These are phyloP conservation scores for Ceratoteleas bidentatus DNA, from an alignment of 1,140 invertebrate species.

Conservation along the genomic window DNA sequence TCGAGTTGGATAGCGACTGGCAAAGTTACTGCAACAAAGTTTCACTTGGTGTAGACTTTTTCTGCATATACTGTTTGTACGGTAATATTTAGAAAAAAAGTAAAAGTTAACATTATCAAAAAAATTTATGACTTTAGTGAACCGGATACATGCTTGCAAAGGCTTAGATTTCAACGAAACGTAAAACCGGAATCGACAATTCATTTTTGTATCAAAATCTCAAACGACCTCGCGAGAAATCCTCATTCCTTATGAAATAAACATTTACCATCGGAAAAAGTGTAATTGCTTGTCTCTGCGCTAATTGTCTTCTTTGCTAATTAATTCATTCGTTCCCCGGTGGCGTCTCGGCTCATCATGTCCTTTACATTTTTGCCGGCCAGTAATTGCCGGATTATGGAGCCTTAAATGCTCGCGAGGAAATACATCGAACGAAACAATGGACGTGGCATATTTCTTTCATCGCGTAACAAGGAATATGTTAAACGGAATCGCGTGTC, in stretches of 20 bases:
- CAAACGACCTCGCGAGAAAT: too few species aligned
- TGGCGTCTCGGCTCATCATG: constrained; percentile 36
- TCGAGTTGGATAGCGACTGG: too few species aligned
- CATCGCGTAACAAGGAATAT: constrained; percentile 55
- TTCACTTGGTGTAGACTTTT: too few species aligned
- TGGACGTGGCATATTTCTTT: constrained; percentile 52
- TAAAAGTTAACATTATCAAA: too few species aligned
- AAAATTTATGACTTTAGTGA: too few species aligned
- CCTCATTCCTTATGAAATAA: constrained; percentile 23
- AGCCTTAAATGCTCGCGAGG: constrained; percentile 46
- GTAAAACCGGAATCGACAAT: too few species aligned
- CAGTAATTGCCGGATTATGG: constrained; percentile 57
- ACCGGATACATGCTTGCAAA: too few species aligned
- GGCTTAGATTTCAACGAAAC: too few species aligned
- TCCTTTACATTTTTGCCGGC: constrained; percentile 49
- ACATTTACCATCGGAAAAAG: constrained; percentile 35
- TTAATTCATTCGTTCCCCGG: constrained; percentile 59
- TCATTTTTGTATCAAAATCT: too few species aligned
- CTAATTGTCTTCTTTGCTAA: constrained; percentile 57
- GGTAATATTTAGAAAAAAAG: too few species aligned
- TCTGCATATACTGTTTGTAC: too few species aligned
- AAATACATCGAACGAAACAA: constrained; percentile 51
- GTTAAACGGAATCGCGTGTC: constrained; percentile 66
- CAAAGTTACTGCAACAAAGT: too few species aligned
- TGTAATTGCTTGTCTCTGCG: constrained; percentile 31